Percentiles rank a stretch among this genome's conserved stretches.
phyloP scores from a whole-genome alignment of 2,113 vertebrate species.

The Gulo gulo region DNA sequence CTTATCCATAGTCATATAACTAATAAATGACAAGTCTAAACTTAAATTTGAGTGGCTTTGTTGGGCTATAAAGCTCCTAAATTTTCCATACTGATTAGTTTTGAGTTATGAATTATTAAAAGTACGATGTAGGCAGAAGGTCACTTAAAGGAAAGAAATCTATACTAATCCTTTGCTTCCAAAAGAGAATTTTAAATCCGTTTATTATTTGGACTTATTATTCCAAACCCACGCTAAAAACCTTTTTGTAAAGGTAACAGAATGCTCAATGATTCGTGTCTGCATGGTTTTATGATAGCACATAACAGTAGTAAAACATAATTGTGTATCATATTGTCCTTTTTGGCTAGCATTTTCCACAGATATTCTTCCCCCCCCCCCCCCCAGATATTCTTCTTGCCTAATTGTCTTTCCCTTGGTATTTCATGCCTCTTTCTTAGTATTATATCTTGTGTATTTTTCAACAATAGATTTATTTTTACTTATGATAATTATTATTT shows the following conservation, averaged over 20 bases:
- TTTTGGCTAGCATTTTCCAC: background rate
- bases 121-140: background rate
- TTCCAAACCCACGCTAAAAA: background rate
- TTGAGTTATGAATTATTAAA: background rate
- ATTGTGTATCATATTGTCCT: background rate
- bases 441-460: background rate
- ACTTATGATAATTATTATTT: background rate
- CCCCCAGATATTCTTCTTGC: background rate
- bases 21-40: background rate
- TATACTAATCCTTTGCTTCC: background rate
- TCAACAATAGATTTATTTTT: background rate
- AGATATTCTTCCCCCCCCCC: background rate
- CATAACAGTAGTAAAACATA: background rate
- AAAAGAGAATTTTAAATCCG: background rate
- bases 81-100: background rate
- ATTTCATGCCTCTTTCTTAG: background rate
- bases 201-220: background rate
- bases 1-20: background rate
- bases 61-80: background rate
- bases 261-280: background rate
- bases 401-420: background rate
- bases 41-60: background rate
- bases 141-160: background rate
- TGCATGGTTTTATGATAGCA: background rate
- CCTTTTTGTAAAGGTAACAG: background rate